Evolutionary conservation across 2,888 invertebrate species (phyloP).

Genomic region (Andrena flavipes): DNA sequence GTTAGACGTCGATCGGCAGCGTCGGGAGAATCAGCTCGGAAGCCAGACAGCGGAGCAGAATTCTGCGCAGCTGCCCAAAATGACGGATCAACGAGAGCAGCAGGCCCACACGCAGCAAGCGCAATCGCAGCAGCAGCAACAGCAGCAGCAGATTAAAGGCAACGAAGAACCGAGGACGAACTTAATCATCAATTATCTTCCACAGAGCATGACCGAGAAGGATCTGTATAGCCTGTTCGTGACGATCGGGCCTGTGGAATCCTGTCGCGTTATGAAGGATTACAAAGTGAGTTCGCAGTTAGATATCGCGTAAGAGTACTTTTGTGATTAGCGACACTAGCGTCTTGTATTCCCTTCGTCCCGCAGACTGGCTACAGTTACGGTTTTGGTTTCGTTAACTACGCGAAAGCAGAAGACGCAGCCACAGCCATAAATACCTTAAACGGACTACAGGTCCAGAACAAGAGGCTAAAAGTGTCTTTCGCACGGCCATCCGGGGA

Average conservation of each 20-base stretch:
- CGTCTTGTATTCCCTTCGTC: constrained; percentile 58
- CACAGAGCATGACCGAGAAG: constrained; percentile 96
- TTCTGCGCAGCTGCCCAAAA: constrained; percentile 73
- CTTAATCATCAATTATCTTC: constrained; percentile 97
- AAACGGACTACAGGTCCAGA: constrained; percentile 95
- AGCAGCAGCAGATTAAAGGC: constrained; percentile 73
- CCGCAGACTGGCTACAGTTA: constrained; percentile 96
- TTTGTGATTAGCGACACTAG: too few species aligned
- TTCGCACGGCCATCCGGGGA: constrained; percentile 96
- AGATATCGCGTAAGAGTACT: too few species aligned
- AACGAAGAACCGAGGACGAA: constrained; percentile 88
- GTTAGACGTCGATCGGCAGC: constrained; percentile 37
- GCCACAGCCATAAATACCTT: constrained; percentile 93
- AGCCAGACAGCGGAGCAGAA: constrained; percentile 63
- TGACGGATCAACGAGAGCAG: constrained; percentile 82
- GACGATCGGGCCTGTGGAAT: constrained; percentile 94
- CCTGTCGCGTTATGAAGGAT: constrained; percentile 96
- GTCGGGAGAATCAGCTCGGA: constrained; percentile 44
- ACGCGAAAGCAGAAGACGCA: constrained; percentile 93
- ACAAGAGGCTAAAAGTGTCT: constrained; percentile 97
- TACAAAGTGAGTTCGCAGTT: constrained; percentile 88
- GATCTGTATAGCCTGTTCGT: constrained; percentile 95
- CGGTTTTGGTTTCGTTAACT: constrained; percentile 98
- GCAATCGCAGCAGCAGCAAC: constrained; percentile 63
- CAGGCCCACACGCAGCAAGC: constrained; percentile 59